Conservation (phyloP, 1,140 invertebrate species). For the Aradophagus sp. region DNA sequence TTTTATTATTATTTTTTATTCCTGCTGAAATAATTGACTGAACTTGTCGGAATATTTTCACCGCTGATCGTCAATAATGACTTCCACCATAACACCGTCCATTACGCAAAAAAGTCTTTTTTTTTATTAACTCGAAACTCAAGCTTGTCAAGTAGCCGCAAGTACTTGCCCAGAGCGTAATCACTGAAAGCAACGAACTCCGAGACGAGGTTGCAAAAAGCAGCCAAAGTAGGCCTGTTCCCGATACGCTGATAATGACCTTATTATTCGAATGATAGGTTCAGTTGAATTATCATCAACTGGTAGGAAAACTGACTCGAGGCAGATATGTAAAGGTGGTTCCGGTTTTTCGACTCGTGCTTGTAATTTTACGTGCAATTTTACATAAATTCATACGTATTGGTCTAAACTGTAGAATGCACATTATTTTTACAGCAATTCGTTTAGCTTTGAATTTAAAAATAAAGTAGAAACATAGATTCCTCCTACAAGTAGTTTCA, state of each 20-base stretch:
- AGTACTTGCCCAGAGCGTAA: conserved; percentile 25
- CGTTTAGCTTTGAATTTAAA: too few relatives aligned
- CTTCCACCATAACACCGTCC: conserved; percentile 25
- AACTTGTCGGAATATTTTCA: conserved; percentile 29
- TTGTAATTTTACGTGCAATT: too few relatives aligned
- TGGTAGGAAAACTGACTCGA: conserved; percentile 26
- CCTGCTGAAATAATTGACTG: conserved; percentile 26
- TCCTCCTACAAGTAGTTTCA: too few relatives aligned
- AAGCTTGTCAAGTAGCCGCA: conserved; percentile 38
- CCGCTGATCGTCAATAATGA: conserved; percentile 36
- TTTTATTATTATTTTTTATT: too few relatives aligned
- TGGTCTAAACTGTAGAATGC: conserved; percentile 1
- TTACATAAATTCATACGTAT: too few relatives aligned
- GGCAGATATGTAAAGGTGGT: conserved; percentile 17
- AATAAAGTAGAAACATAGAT: too few relatives aligned
- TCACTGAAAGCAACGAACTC: conserved; percentile 41
- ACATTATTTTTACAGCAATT: too few relatives aligned
- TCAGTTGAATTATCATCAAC: conserved; percentile 35
- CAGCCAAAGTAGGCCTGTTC: conserved; percentile 20
- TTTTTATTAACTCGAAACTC: conserved; percentile 12
- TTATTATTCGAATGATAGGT: conserved; percentile 48
- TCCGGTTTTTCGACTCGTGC: conserved; percentile 27
- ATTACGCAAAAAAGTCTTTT: conserved; percentile 33
- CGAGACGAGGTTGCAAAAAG: conserved; percentile 26
- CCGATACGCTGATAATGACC: conserved; percentile 31